Percentiles rank a stretch among this genome's conserved stretches.
Evolutionary conservation across 2,113 vertebrate species (phyloP).

Genomic region (Dromaius novaehollandiae): DNA sequence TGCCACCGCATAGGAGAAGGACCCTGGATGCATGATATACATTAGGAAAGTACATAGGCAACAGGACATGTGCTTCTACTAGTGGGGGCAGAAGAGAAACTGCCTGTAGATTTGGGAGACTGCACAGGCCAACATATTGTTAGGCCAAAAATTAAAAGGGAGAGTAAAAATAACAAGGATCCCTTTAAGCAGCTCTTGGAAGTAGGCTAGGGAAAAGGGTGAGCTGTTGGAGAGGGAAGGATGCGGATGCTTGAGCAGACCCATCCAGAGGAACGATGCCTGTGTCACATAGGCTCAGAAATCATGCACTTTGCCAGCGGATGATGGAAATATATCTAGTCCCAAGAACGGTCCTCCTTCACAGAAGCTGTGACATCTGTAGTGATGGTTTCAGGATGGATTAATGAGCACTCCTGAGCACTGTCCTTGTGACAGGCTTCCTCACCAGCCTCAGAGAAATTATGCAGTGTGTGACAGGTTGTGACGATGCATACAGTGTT

Average conservation of each 20-base stretch:
- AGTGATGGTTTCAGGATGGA: not conserved
- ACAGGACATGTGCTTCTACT: not conserved
- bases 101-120: not conserved
- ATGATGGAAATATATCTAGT: not conserved
- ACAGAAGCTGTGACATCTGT: not conserved
- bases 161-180: not conserved
- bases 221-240: not conserved
- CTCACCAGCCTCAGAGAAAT: not conserved
- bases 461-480: fast-evolving
- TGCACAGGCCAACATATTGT: not conserved
- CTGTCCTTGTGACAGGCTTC: not conserved
- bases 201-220: not conserved
- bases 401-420: not conserved
- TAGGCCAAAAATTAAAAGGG: not conserved
- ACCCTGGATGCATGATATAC: fast-evolving
- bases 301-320: not conserved
- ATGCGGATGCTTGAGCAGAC: fast-evolving
- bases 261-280: fast-evolving
- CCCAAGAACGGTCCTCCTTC: not conserved
- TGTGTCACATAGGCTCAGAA: not conserved
- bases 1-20: not conserved
- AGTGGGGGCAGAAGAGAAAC: not conserved
- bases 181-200: not conserved
- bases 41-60: not conserved
- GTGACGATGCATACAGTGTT: not conserved